A percentile compares a stretch with the other conserved stretches of the same genome.
phyloP scores from a whole-genome alignment of 2,888 invertebrate genomes.

The Oxycera nigricornis region DNA sequence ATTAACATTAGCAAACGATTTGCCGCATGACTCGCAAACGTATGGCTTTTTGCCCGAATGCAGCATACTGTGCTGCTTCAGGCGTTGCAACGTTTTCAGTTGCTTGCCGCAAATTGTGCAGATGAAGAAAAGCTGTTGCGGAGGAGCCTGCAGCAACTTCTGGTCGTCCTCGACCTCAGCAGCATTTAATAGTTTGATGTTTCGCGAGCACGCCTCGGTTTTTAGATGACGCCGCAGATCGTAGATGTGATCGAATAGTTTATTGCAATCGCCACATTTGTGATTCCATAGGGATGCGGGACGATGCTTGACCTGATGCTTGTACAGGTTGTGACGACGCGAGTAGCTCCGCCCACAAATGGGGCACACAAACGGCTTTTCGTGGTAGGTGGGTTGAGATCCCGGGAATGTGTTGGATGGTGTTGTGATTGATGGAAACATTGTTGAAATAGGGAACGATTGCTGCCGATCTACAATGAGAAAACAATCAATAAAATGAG shows the following conservation, averaged over 20 bases:
- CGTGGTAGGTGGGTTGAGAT: conserved; percentile 23
- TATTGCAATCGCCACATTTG: conserved; percentile 50
- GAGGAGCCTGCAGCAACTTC: background rate
- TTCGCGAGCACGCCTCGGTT: conserved; percentile 38
- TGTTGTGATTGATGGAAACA: background rate
- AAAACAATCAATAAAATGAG: no score
- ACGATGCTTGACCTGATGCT: conserved; percentile 43
- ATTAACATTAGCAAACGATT: conserved; percentile 46
- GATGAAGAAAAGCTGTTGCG: conserved; percentile 42
- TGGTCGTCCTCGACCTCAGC: background rate
- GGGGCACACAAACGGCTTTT: conserved; percentile 40
- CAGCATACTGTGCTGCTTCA: conserved; percentile 42
- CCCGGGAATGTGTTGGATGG: background rate
- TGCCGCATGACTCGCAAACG: conserved; percentile 46
- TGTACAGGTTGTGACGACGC: conserved; percentile 39
- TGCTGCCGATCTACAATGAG: no score
- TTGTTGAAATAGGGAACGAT: background rate
- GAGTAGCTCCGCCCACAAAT: conserved; percentile 43
- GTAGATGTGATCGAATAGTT: conserved; percentile 46
- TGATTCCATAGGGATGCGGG: conserved; percentile 45
- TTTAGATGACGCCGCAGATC: conserved; percentile 47
- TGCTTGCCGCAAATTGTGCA: conserved; percentile 46
- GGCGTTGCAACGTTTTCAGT: conserved; percentile 42
- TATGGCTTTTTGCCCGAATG: conserved; percentile 45
- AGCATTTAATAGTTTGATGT: background rate